Conservation (phyloP, 2,888 invertebrate genomes). For the Ichneumoninae sp. region DNA sequence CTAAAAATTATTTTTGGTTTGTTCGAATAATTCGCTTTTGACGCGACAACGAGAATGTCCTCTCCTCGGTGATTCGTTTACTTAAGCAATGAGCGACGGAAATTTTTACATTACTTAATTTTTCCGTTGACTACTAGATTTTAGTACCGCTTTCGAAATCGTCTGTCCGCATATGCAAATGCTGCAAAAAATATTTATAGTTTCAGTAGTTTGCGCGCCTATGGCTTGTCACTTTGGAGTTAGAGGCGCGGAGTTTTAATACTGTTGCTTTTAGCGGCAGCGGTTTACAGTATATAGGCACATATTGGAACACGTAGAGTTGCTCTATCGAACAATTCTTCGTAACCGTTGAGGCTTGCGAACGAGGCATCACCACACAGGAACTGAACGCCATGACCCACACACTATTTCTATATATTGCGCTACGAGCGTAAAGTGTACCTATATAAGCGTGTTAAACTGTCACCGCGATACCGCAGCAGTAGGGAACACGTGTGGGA, state of each 20-base stretch:
- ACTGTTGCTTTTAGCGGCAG: conserved; percentile 14
- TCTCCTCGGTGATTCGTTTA: neutral
- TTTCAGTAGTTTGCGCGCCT: neutral
- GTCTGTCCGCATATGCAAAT: conserved; percentile 56
- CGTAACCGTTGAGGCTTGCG: conserved; percentile 23
- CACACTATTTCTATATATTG: neutral
- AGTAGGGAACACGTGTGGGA: conserved; percentile 40
- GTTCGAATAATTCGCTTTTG: conserved; percentile 39
- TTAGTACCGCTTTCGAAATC: conserved; percentile 25
- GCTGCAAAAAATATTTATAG: conserved; percentile 43
- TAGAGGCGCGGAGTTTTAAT: conserved; percentile 20
- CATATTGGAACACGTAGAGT: conserved; percentile 3
- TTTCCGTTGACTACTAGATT: neutral
- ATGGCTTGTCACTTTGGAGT: neutral
- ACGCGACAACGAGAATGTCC: conserved; percentile 7
- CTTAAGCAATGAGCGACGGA: conserved; percentile 6
- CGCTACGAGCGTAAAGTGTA: neutral
- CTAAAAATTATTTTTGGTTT: conserved; percentile 46
- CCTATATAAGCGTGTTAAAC: conserved; percentile 32
- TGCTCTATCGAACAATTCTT: conserved; percentile 21
- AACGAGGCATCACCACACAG: conserved; percentile 15
- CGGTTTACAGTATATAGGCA: neutral
- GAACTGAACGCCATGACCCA: conserved; percentile 6
- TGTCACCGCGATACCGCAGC: conserved; percentile 27
- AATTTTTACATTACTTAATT: neutral